Evolutionary conservation across 2,888 invertebrate genomes (phyloP), one percentile per base, ranked within the genome.

Genomic region (Crepidodera aurea): DNA sequence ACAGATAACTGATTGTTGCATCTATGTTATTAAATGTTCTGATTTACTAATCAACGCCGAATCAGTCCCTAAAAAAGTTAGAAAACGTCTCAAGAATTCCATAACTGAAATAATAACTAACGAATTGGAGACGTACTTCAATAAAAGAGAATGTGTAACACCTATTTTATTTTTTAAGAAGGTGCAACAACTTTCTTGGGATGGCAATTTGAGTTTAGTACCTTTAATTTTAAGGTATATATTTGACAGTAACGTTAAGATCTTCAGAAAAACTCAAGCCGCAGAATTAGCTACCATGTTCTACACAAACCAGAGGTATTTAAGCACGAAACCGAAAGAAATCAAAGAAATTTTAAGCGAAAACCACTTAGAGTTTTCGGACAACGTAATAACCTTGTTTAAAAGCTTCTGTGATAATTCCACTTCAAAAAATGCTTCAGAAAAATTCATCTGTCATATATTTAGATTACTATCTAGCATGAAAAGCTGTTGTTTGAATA

Each of bases 191-290:
- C 78, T 86, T 1, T 85, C 85, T 67, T 92, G 91, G 91, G 80
- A 81, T 34, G 88, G 88, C 3, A 87, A 84, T 68, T 87, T 86
- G 79, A 79, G 83, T 42, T 80, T 92, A 50, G 82, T 86, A 1
- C 83, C 84, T 0, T 73, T 85, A 51, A 75, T 90, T 51, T 81
- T 86, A n/a, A 82, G 85, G 18, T 86, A 86, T 72, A 82, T 87
- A 54, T 88, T 91, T 63, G 83, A 84, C 55, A 77, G 80, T 13
- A 83, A 84, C 15, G 84, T 89, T 1, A 83, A 90, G 63, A 86
- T 87, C 25, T 91, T 87, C 72, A 83, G 89, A 18, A 84, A 88
- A 40, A 87, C 85, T 65, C 90, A 91, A 80, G 88, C 88, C 0
- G 72, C 89, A 1, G 89, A 90, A 72, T 79, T 91, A 60, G 75